Evolutionary conservation across 2,888 invertebrate genomes (phyloP), one percentile per base, ranked within the genome.

Genomic region (Philopedon plagiatum): DNA sequence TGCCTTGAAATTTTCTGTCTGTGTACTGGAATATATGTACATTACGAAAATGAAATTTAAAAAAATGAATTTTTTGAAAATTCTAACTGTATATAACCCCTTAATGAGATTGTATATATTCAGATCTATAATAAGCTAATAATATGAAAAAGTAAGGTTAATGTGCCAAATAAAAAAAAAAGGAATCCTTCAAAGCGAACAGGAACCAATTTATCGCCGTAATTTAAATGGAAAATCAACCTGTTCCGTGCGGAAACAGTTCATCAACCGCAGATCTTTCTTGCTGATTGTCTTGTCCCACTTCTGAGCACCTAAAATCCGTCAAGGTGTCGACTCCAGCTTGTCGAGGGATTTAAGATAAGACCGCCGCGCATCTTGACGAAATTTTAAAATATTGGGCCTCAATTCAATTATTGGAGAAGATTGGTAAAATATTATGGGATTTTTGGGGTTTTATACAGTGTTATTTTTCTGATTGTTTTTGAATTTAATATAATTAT

Each of bases 201-300:
- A 46, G 15, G 11, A 5, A 26, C 1, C 26, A 49, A 49, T 49
- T 49, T 49, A 49, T 26, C 13, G 26, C 26, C 49, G 3, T 26
- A 26, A 49, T 49, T 49, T 26, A 0, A 13, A 49, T 7, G 49
- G 34, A 64, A 49, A 64, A 51, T 64, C 34, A 54, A 23, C 54
- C 57, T 34, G 37, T 63, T 69, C 57, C 56, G 46, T 63, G 13
- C 19, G 54, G 49, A 32, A 63, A 63, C 46, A 34, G 57, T 69
- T 41, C 29, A 34, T 63, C 39, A 54, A 63, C 69, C 69, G 62
- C 69, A 63, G 46, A 69, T 69, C 69, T 63, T 69, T 69, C 69
- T 63, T 63, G 63, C 61, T 61, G 69, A 69, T 69, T 69, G 69
- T 63, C 63, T 69, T 69, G 62, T 63, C 57, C 63, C 63, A 39